Conservation (phyloP, 2,797 vertebrate species). For the Leptoclinus maculatus region DNA sequence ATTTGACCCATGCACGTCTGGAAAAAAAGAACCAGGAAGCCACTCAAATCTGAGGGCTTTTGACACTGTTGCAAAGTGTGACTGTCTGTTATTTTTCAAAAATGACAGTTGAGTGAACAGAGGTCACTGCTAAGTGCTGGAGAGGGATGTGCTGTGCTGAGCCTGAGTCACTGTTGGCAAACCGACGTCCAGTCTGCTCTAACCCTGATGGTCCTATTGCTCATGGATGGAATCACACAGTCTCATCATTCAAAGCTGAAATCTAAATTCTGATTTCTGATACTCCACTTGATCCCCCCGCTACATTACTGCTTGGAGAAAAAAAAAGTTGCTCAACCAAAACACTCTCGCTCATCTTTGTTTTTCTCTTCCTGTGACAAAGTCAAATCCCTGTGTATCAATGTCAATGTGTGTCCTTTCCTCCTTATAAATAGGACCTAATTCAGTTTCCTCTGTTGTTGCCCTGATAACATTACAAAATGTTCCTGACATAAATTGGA, state of each 20-base stretch:
- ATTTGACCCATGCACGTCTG: background rate
- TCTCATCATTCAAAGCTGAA: background rate
- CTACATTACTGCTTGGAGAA: background rate
- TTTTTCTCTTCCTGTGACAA: conserved; percentile 7
- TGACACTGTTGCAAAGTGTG: conserved; percentile 23
- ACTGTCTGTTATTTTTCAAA: conserved; percentile 54
- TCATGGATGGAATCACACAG: background rate
- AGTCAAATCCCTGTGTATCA: conserved; percentile 14
- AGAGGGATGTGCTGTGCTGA: conserved; percentile 41
- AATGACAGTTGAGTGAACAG: conserved; percentile 37
- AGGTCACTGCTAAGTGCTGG: conserved; percentile 46
- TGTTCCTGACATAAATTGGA: conserved; percentile 16
- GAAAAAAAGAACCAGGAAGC: conserved; percentile 29
- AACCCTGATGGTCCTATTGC: background rate
- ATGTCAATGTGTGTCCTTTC: background rate
- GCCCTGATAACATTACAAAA: conserved; percentile 33
- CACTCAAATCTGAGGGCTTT: conserved; percentile 23
- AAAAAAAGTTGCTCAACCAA: background rate
- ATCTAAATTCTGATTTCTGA: background rate
- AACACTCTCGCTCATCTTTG: background rate
- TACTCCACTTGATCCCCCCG: background rate
- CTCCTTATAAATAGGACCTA: conserved; percentile 1
- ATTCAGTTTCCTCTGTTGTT: conserved; percentile 27
- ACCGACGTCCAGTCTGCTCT: conserved; percentile 1
- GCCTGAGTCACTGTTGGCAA: conserved; percentile 37